phyloP scores from a whole-genome alignment of 2,888 invertebrate genomes.

The Agrotis exclamationis region DNA sequence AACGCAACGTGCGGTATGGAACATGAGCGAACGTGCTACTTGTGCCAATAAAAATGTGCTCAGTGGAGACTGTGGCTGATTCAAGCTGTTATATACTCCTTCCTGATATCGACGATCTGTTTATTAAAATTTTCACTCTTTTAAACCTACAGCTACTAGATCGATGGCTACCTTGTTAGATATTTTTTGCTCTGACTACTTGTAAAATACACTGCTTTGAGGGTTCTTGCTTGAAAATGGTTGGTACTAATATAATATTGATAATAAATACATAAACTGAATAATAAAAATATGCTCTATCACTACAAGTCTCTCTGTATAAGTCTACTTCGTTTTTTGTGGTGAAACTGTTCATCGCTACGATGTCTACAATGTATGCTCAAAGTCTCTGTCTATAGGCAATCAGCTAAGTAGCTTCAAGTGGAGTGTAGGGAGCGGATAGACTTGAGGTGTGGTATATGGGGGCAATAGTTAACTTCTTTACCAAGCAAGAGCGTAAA shows the following conservation, averaged over 20 bases:
- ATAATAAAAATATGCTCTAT: conserved; percentile 27
- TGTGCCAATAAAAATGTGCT: conserved; percentile 40
- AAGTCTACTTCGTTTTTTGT: conserved; percentile 15
- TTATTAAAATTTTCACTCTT: conserved; percentile 5
- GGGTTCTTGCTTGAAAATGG: background rate
- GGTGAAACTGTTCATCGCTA: conserved; percentile 31
- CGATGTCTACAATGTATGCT: conserved; percentile 28
- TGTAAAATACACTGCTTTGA: conserved; percentile 1
- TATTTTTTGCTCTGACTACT: background rate
- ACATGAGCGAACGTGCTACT: conserved; percentile 43
- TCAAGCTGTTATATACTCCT: conserved; percentile 11
- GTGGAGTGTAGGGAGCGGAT: conserved; percentile 40
- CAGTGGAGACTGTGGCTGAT: conserved; percentile 23
- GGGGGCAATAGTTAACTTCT: conserved; percentile 52
- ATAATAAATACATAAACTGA: conserved; percentile 12
- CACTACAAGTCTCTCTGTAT: conserved; percentile 42
- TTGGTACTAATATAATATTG: conserved; percentile 2
- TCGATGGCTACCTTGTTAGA: conserved; percentile 16
- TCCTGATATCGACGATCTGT: background rate
- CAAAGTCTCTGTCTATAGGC: conserved; percentile 39
- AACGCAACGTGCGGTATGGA: conserved; percentile 38
- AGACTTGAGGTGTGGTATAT: conserved; percentile 40
- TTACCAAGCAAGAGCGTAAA: conserved; percentile 54
- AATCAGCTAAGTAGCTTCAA: conserved; percentile 41
- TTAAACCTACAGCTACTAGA: conserved; percentile 7